Evolutionary conservation across 30 jellyfish, hydroid and myxozoan species (phyloP), one percentile per base, ranked within the genome.

Genomic region (Clytia hemisphaerica): DNA sequence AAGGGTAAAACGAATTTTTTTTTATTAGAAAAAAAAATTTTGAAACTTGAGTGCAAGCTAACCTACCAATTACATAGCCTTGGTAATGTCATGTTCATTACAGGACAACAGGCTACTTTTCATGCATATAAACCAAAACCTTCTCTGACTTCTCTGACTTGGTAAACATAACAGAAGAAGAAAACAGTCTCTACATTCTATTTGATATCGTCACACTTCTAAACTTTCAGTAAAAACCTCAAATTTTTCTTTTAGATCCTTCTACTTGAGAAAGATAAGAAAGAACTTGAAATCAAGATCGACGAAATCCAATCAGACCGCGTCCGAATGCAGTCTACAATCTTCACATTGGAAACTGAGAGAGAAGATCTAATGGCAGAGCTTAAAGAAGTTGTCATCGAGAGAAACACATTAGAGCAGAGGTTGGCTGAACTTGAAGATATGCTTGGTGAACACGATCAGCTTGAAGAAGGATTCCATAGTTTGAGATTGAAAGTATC

Each of bases 401-500:
- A 88, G 58, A 58, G 82, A 45, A 65, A 65, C 42, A 36, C 79
- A 22, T 45, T 81, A 57, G 97, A 88, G 51, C 89, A 76, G 21
- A 68, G 88, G 42, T 48, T 88, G 42, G 87, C 94, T 25, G 97
- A 88, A 31, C 61, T 67, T 74, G 97, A 88, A 67, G 97, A 88
- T 37, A 58, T 79, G 83, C 75, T 88, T 26, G 78, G 97, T 51
- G 97, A 88, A 61, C 97, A 88, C 50, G 97, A 88, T 47, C 94
- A 88, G 29, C 88, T 88, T 1, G 97, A 88, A 61, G 97, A 88
- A 67, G 97, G 97, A 6, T 88, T 88, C 76, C 97, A 88, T 44
- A 88, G 97, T 37, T 44, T 88, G 61, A 36, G 97, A 74, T 44
- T 88, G 32, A 88, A 88, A 67, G 97, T 88, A 46, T 82, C 90